phyloP scores from a whole-genome alignment of 2,888 invertebrate genomes.

The Mesorhabditis spiculigera region DNA sequence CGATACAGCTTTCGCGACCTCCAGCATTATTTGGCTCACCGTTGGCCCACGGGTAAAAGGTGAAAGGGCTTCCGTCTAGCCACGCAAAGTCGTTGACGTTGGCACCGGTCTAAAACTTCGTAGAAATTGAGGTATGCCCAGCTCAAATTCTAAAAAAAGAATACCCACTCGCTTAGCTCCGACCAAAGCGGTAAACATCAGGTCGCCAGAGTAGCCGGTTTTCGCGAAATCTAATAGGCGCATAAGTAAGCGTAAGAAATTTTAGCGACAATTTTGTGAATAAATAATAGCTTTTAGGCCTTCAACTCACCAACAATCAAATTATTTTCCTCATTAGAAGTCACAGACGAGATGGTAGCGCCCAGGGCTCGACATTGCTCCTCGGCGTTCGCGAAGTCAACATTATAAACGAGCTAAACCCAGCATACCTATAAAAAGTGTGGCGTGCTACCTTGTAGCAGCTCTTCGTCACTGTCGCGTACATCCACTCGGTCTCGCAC shows the following conservation, averaged over 20 bases:
- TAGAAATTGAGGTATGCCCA: no score
- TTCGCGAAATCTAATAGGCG: no score
- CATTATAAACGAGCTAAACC: neutral
- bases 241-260: no score
- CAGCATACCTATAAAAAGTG: neutral
- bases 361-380: neutral
- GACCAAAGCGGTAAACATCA: no score
- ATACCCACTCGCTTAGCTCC: no score
- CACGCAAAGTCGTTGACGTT: neutral
- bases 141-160: no score
- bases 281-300: no score
- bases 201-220: no score
- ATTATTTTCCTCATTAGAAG: neutral
- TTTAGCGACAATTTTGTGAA: no score
- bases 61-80: neutral
- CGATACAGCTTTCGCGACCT: neutral
- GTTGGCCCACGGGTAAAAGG: neutral
- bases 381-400: neutral
- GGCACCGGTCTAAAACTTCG: neutral
- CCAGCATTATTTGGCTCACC: conserved; percentile 2
- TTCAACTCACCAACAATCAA: neutral
- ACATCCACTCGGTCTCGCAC: neutral
- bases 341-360: neutral
- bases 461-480: neutral
- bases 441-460: neutral